Conservation (phyloP, 2,113 vertebrate species). For the Macrotis lagotis region DNA sequence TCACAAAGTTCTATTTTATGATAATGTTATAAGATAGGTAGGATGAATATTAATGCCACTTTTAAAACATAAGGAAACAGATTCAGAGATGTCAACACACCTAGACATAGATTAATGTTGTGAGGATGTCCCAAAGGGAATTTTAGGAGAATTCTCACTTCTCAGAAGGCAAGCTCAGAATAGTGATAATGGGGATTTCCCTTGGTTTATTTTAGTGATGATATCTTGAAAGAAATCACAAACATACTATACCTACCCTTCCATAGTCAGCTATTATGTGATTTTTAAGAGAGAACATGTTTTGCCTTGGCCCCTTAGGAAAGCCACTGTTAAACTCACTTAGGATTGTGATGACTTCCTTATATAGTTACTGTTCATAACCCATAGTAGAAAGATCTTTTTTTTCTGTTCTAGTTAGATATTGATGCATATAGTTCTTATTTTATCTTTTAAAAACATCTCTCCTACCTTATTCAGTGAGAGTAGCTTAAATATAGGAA, state of each 20-base stretch:
- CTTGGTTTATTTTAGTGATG: background rate
- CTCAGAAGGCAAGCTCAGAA: background rate
- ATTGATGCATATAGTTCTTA: slow-evolving; percentile 9
- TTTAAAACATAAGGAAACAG: no score
- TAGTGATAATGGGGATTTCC: background rate
- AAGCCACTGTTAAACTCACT: background rate
- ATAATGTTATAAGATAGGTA: no score
- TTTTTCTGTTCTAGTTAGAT: background rate
- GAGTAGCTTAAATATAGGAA: background rate
- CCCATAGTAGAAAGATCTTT: background rate
- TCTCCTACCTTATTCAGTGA: background rate
- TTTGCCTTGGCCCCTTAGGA: background rate
- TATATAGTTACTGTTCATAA: background rate
- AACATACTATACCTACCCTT: background rate
- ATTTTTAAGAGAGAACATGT: background rate
- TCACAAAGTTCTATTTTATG: no score
- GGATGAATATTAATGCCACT: no score
- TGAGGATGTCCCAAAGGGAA: no score
- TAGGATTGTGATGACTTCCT: background rate
- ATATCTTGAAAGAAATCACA: no score
- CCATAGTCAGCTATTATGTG: background rate
- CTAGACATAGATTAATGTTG: no score
- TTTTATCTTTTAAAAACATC: background rate
- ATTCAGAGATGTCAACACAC: no score
- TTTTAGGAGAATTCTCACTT: slow-evolving; percentile 2